Base-by-base conservation (phyloP, 23 tunicate genomes). In the Trididemnum clinides region DNA sequence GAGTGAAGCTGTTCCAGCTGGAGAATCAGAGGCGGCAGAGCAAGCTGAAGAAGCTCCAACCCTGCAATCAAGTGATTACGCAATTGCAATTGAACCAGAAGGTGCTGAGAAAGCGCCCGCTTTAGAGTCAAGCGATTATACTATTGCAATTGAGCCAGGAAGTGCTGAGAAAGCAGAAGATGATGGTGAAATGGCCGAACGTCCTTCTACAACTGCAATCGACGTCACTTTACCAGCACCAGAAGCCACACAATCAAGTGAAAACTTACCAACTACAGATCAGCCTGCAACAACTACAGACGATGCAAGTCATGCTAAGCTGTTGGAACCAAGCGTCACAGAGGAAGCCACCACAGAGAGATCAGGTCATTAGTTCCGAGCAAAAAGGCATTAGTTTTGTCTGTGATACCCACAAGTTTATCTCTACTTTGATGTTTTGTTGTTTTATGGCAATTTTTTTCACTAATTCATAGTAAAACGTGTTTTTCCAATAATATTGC, bases 261-360 rank as follows among this genome's bases (percentile, higher is more conserved):
- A 78, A 15, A 32, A 36, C 5, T 34, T 54, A 2, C 23, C 19
- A 7, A 25, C 57, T 38, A 28, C 77, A 36, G 39, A 31, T 2
- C 64, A 65, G 63, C 62, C 77, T 6, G 30, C 37, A 36, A 25
- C 35, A 26, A 34, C 77, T 34, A 54, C 51, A 31, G 31, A 57
- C 33, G 82, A 36, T 19, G 36, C 22, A 33, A 57, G 54, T 0
- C 70, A 51, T 73, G 50, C 32, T 19, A 83, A 83, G 33, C n/a
- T 71, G 33, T 1, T 44, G 0, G 90, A 86, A 44, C 78, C 84
- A 64, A 86, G 82, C 34, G 50, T 72, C 29, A 86, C 84, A 5
- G 90, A 86, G 23, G 90, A 77, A 22, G 57, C 84, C 0, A 64
- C 84, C 21, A 86, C 90, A 0, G 90, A 71, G 15, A 62, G 90